Evolutionary conservation across 2,797 vertebrate genomes (phyloP).

Genomic region (Enteromius viviparus): DNA sequence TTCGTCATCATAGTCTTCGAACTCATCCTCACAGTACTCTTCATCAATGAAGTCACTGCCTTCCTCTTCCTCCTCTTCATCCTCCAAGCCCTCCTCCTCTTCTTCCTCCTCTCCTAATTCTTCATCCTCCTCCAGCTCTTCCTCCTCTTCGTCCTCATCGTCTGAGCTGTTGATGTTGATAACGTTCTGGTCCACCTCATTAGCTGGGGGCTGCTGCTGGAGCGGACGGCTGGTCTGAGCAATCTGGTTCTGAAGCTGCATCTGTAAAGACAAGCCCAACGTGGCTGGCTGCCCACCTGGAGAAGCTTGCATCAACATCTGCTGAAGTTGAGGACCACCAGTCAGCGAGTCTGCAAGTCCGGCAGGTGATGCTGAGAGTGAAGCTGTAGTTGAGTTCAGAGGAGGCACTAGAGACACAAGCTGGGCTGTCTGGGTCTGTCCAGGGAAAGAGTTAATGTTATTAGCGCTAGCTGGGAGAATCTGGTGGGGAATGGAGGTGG

Average conservation of each 20-base stretch:
- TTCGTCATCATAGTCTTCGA: conserved; percentile 78
- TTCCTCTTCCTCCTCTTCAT: conserved; percentile 81
- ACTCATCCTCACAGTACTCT: conserved; percentile 77
- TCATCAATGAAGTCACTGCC: conserved; percentile 73
- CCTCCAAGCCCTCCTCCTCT: conserved; percentile 73
- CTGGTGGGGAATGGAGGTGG: conserved; percentile 64
- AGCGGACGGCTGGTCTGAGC: conserved; percentile 68
- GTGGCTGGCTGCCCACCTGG: conserved; percentile 53
- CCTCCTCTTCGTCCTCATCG: conserved; percentile 86
- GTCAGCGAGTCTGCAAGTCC: conserved; percentile 62
- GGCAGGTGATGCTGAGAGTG: conserved; percentile 60
- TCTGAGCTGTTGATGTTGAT: conserved; percentile 93
- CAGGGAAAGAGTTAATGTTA: conserved; percentile 72
- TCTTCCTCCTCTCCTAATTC: conserved; percentile 76
- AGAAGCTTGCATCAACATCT: conserved; percentile 78
- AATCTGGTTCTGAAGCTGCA: conserved; percentile 63
- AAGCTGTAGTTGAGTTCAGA: conserved; percentile 65
- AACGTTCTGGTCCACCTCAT: conserved; percentile 77
- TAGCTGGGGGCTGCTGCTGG: conserved; percentile 60
- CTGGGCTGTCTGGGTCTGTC: conserved; percentile 69
- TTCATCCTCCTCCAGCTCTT: conserved; percentile 80
- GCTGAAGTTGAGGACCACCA: conserved; percentile 75
- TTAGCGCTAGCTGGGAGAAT: conserved; percentile 59
- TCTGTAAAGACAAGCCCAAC: conserved; percentile 59
- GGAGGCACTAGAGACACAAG: conserved; percentile 77